Conservation (phyloP, 2,888 invertebrate genomes). For the Vanessa cardui region DNA sequence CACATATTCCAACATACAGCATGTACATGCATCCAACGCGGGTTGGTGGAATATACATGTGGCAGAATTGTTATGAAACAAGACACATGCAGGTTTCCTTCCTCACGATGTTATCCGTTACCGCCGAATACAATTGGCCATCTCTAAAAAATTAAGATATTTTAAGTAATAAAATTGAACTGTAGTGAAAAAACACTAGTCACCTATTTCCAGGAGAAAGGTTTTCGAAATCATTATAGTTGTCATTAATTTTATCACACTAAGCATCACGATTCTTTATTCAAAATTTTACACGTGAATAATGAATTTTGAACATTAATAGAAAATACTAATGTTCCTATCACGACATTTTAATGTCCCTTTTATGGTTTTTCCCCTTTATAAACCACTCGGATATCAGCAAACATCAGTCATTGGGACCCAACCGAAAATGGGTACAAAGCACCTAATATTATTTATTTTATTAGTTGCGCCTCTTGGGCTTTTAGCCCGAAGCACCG, state of each 20-base stretch:
- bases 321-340: constrained; percentile 20
- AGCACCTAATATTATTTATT: constrained; percentile 32
- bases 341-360: constrained; percentile 32
- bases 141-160: no score
- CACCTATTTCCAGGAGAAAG: not conserved
- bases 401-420: constrained; percentile 30
- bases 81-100: no score
- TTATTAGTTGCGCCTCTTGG: constrained; percentile 33
- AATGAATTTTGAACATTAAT: constrained; percentile 18
- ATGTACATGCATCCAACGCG: no score
- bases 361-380: constrained; percentile 36
- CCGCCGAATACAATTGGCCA: no score
- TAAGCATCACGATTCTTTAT: constrained; percentile 17
- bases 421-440: constrained; percentile 36
- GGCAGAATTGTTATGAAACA: no score
- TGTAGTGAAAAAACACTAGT: no score
- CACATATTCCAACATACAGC: no score
- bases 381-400: constrained; percentile 22
- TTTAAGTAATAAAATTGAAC: no score
- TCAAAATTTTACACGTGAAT: constrained; percentile 21
- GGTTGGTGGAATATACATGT: no score
- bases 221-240: not conserved
- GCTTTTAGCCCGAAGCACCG: constrained; percentile 21
- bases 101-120: no score
- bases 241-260: constrained; percentile 1